These are phyloP conservation scores for Micromussa lordhowensis DNA, from an alignment of 92 coral and sea anemone species.

Conservation along the genomic window DNA sequence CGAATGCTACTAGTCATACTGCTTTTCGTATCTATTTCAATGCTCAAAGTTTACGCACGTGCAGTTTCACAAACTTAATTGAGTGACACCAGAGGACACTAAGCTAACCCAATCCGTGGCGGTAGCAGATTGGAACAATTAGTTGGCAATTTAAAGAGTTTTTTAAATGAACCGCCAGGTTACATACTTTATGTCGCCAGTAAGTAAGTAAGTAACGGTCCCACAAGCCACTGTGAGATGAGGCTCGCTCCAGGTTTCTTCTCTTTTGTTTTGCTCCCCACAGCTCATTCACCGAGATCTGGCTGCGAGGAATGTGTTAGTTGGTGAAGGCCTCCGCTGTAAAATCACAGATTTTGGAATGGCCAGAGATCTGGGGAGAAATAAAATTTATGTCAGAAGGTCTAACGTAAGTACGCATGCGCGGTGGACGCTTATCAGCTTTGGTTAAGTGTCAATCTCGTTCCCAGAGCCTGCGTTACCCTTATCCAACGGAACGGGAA, in stretches of 20 bases:
- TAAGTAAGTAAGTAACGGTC: no score
- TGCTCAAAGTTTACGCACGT: no score
- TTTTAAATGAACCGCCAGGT: neutral
- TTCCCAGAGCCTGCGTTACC: neutral
- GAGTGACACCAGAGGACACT: no score
- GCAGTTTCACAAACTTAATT: no score
- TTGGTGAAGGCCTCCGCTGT: conserved; percentile 40
- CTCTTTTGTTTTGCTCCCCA: neutral
- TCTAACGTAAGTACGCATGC: conserved; percentile 42
- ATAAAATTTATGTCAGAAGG: conserved; percentile 40
- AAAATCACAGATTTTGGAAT: conserved; percentile 55
- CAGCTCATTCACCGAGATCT: conserved; percentile 48
- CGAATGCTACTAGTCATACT: no score
- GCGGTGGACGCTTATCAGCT: neutral
- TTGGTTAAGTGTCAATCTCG: neutral
- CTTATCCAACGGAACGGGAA: no score
- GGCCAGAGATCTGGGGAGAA: conserved; percentile 51
- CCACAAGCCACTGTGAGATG: no score
- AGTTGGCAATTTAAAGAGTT: no score
- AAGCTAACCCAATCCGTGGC: no score
- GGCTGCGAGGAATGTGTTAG: conserved; percentile 47
- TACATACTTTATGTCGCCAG: neutral
- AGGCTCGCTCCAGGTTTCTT: neutral
- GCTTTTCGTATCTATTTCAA: no score
- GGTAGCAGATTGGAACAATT: neutral